phyloP scores from a whole-genome alignment of 1,140 invertebrate species.

The Cydia fagiglandana region DNA sequence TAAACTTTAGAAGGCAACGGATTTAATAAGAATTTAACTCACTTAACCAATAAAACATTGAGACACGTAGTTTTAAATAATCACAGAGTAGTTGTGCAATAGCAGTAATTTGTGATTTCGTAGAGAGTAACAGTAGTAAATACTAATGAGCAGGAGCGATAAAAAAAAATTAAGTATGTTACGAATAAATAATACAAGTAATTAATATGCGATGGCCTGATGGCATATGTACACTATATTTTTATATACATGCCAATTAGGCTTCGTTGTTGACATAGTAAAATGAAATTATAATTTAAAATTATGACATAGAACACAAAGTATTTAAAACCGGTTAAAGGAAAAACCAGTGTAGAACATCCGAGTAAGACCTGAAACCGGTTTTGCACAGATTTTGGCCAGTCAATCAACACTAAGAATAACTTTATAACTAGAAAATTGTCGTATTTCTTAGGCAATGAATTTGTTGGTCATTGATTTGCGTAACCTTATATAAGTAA shows the following conservation, averaged over 20 bases:
- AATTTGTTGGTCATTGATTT: not conserved
- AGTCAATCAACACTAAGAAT: not conserved
- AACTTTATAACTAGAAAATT: not conserved
- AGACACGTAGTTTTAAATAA: conserved; percentile 3
- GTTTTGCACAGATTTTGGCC: not conserved
- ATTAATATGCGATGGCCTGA: not conserved
- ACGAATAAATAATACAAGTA: not conserved
- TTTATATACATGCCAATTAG: not conserved
- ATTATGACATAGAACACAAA: not conserved
- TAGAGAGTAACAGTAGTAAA: not conserved
- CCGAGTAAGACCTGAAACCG: not conserved
- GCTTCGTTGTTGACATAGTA: not conserved
- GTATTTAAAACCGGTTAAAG: too few species aligned
- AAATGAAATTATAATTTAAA: not conserved
- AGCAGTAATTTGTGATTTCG: not conserved
- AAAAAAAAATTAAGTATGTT: not conserved
- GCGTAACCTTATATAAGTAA: not conserved
- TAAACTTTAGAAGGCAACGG: not conserved
- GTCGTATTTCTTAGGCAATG: not conserved
- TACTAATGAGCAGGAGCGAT: not conserved
- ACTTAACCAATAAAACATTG: not conserved
- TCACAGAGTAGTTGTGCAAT: not conserved
- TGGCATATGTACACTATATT: not conserved
- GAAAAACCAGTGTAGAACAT: too few species aligned
- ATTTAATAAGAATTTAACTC: not conserved